phyloP scores from a whole-genome alignment of 1,140 invertebrate species.

The Trissolcus basalis region DNA sequence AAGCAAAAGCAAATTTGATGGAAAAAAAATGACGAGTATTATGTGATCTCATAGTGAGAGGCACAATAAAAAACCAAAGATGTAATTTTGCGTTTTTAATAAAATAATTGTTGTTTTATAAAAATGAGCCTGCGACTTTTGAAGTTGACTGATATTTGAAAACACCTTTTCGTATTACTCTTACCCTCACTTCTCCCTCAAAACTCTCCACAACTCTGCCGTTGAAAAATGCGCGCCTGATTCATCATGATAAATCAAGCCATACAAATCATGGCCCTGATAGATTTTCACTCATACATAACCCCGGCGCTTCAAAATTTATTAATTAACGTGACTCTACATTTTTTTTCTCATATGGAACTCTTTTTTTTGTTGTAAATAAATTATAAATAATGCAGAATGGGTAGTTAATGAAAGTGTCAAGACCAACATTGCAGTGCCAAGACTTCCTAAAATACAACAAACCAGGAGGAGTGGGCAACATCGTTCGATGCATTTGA shows the following conservation, averaged over 20 bases:
- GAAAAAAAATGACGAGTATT: no score
- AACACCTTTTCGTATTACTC: constrained; percentile 46
- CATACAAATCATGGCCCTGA: constrained; percentile 36
- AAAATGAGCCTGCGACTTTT: constrained; percentile 23
- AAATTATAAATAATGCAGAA: constrained; percentile 47
- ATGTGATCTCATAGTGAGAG: no score
- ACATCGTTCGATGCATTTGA: constrained; percentile 7
- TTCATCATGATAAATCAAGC: constrained; percentile 49
- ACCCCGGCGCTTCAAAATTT: constrained; percentile 22
- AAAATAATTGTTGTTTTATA: constrained; percentile 9
- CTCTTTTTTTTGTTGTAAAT: constrained; percentile 33
- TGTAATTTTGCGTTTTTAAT: no score
- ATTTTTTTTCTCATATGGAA: constrained; percentile 20
- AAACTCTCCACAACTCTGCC: constrained; percentile 45
- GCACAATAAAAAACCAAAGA: no score
- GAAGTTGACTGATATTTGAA: constrained; percentile 53
- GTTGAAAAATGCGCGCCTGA: constrained; percentile 41
- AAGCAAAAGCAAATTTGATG: no score
- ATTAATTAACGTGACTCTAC: constrained; percentile 46
- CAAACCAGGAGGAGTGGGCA: constrained; percentile 53
- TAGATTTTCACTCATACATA: constrained; percentile 35
- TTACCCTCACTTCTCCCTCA: constrained; percentile 45
- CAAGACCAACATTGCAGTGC: constrained; percentile 51
- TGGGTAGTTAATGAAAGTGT: constrained; percentile 52
- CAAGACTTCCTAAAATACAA: constrained; percentile 55